phyloP scores from a whole-genome alignment of 1,140 invertebrate species.

The Patella vulgata region DNA sequence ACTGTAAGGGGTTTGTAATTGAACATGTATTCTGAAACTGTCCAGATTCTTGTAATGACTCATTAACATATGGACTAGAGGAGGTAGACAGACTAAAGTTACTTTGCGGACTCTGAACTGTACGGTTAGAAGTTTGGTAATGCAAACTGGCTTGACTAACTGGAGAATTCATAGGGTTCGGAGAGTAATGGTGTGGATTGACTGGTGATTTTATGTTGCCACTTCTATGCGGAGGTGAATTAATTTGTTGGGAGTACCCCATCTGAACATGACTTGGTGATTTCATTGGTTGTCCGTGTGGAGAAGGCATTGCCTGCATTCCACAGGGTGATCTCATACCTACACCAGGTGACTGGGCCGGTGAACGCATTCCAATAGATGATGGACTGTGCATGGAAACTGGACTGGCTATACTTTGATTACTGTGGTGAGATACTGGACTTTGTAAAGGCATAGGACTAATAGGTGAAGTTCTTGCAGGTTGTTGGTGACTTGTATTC shows the following conservation, averaged over 20 bases:
- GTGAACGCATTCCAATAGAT: conserved; percentile 36
- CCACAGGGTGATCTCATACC: conserved; percentile 37
- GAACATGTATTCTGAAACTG: too few relatives aligned
- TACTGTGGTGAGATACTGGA: conserved; percentile 52
- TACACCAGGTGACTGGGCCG: conserved; percentile 25
- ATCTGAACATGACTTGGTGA: conserved; percentile 1
- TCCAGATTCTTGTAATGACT: too few relatives aligned
- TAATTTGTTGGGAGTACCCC: conserved; percentile 8
- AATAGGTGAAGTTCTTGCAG: conserved; percentile 43
- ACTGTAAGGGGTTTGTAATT: conserved; percentile 51
- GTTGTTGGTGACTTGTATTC: conserved; percentile 32
- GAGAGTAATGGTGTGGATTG: conserved; percentile 12
- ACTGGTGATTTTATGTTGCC: background rate
- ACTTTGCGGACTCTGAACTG: conserved; percentile 21
- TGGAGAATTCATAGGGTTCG: background rate
- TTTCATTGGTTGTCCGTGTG: conserved; percentile 18
- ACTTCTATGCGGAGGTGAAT: conserved; percentile 10
- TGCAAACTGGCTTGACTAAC: background rate
- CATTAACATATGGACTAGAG: background rate
- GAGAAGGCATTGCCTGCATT: conserved; percentile 27
- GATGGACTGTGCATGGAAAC: conserved; percentile 52
- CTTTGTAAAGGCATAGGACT: conserved; percentile 52
- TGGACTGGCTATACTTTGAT: conserved; percentile 49
- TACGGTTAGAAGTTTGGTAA: conserved; percentile 6
- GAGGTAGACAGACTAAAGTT: conserved; percentile 4